Conservation (phyloP, 2,797 vertebrate genomes). For the Petrocephalus sullivani region DNA sequence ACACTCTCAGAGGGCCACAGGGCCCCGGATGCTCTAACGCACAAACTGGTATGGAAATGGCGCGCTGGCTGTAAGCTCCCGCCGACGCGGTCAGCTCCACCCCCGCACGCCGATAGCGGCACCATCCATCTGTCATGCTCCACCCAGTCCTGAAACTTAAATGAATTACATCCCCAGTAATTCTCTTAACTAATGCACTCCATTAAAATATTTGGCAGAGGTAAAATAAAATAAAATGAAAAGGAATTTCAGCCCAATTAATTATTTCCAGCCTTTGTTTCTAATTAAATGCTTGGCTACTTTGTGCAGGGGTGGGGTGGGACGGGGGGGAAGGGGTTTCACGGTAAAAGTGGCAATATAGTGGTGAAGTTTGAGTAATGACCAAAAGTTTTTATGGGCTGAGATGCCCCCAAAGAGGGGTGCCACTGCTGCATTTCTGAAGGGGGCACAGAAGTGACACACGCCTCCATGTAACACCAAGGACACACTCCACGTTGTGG, state of each 20-base stretch:
- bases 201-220: slow-evolving; percentile 55
- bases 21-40: not conserved
- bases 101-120: slow-evolving; percentile 38
- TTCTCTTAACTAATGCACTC: slow-evolving; percentile 52
- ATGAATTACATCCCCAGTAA: slow-evolving; percentile 53
- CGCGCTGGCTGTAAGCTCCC: not conserved
- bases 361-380: not conserved
- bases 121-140: slow-evolving; percentile 53
- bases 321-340: not conserved
- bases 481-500: not conserved
- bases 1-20: not conserved
- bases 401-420: not conserved
- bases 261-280: slow-evolving; percentile 72
- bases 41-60: not conserved
- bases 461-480: not conserved
- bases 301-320: slow-evolving; percentile 34
- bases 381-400: not conserved
- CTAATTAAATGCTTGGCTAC: slow-evolving; percentile 71
- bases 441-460: slow-evolving; percentile 3
- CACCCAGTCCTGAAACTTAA: slow-evolving; percentile 42
- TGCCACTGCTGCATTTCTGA: not conserved
- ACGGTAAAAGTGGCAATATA: not conserved
- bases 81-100: not conserved
- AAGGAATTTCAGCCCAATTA: slow-evolving; percentile 57
- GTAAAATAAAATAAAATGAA: slow-evolving; percentile 33